Percentiles rank a stretch among this genome's conserved stretches.
Evolutionary conservation across 2,113 vertebrate genomes (phyloP).

Genomic region (Aptenodytes patagonicus): DNA sequence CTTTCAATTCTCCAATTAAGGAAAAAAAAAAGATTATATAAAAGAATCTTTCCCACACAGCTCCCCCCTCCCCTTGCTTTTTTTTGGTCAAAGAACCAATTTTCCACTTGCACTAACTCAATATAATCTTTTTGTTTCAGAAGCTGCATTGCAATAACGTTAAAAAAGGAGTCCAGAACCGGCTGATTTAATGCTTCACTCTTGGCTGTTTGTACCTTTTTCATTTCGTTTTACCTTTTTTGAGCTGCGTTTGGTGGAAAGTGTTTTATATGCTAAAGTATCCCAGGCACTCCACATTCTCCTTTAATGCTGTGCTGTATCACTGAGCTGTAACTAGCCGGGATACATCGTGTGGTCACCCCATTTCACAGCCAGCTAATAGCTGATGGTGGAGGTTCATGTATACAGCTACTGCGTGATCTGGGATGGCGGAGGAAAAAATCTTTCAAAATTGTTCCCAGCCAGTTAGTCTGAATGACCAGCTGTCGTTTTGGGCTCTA

Average conservation of each 20-base stretch:
- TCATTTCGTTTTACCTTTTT: neutral
- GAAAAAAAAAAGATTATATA: neutral
- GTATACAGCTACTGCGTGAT: neutral
- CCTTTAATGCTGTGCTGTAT: neutral
- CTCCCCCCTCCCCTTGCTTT: neutral
- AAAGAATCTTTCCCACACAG: neutral
- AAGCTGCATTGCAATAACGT: neutral
- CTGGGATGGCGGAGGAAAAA: neutral
- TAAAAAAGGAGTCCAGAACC: neutral
- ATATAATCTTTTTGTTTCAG: neutral
- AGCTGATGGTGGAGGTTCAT: neutral
- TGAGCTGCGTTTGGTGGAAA: neutral
- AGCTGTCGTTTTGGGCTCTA: neutral
- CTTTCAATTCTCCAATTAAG: neutral
- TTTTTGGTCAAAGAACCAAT: neutral
- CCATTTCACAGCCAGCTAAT: neutral
- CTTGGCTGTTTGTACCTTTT: fast-evolving
- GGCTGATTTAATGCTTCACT: neutral
- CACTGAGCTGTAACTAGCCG: neutral
- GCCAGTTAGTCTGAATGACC: neutral
- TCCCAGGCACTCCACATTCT: neutral
- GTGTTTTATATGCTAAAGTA: neutral
- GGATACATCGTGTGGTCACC: neutral
- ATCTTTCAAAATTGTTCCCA: neutral
- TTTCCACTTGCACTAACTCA: slow-evolving; percentile 19